Evolutionary conservation across 2,113 vertebrate genomes (phyloP).

Genomic region (Hystrix cristata): DNA sequence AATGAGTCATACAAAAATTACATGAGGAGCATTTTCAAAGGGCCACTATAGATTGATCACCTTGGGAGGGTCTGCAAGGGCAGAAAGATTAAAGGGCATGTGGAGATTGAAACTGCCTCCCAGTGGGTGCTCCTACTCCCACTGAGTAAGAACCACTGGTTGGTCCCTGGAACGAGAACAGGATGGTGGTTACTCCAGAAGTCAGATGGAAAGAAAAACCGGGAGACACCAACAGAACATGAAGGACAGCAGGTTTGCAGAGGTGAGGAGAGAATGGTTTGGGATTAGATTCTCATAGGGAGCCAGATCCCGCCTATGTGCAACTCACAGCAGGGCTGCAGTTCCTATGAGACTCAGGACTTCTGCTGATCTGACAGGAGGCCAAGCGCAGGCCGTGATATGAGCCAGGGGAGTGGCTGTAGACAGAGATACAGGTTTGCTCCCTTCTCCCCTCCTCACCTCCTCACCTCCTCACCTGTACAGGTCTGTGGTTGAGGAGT

Average conservation of each 20-base stretch:
- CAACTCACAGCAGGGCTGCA: not conserved
- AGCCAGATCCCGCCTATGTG: not conserved
- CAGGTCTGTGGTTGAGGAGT: not conserved
- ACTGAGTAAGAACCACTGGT: not conserved
- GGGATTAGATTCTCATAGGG: not conserved
- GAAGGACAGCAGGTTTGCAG: not conserved
- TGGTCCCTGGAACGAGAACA: not conserved
- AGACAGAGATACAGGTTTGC: not conserved
- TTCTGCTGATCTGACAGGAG: not conserved
- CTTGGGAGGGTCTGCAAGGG: not conserved
- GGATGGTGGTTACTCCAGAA: not conserved
- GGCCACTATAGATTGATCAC: not conserved
- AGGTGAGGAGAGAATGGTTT: not conserved
- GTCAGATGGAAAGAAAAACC: not conserved
- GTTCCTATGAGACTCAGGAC: not conserved
- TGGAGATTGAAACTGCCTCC: not conserved
- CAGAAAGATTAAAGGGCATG: not conserved
- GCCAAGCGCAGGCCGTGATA: not conserved
- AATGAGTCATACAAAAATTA: conserved; percentile 27
- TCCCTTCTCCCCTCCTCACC: not conserved
- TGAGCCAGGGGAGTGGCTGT: not conserved
- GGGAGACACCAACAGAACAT: not conserved
- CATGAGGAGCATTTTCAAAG: not conserved
- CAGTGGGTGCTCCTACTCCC: not conserved
- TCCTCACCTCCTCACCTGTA: not conserved